Evolutionary conservation across 2,797 vertebrate genomes (phyloP), one percentile per base, ranked within the genome.

Genomic region (Siniperca undulata): DNA sequence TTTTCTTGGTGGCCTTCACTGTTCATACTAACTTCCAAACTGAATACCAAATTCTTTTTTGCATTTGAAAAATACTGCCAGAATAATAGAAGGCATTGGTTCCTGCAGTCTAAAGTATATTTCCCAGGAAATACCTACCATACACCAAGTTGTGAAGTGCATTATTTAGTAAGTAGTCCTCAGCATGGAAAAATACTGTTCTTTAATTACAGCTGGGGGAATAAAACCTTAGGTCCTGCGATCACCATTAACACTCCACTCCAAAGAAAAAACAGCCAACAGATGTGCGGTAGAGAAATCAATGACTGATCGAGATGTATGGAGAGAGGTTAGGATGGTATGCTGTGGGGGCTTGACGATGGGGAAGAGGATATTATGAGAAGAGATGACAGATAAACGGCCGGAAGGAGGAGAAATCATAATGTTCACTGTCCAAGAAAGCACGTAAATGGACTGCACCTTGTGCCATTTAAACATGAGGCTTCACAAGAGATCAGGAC

Each of bases 251-350:
- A n/a, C 38, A 67, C 40, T 64, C 27, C 27, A 40, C 40, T 70
- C 34, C 10, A 78, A 73, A 70, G 38, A 62, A 76, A 86, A 80
- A 79, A 56, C 30, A 30, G 30, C 48, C 61, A 81, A 84, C 78
- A 88, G 69, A 85, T 86, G 85, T 62, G 64, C 52, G 55, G 53
- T 10, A 38, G 50, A 82, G 74, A 85, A 89, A 93, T 90, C 84
- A 77, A 87, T 90, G 80, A 62, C 55, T 89, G 78, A 88, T 82
- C 55, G 58, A 80, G 86, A 88, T 71, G 71, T 74, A 83, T 79
- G 75, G 56, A 84, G 74, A 74, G 42, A 74, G 74, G 74, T 80
- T 66, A 78, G 73, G 50, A 24, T 66, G 83, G 20, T 48, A 48
- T 20, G 70, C 55, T 60, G 71, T 12, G 27, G 19, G 70, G 59